These are phyloP conservation scores for Columba janthina DNA, from an alignment of 2,113 vertebrate genomes.

Conservation along the genomic window DNA sequence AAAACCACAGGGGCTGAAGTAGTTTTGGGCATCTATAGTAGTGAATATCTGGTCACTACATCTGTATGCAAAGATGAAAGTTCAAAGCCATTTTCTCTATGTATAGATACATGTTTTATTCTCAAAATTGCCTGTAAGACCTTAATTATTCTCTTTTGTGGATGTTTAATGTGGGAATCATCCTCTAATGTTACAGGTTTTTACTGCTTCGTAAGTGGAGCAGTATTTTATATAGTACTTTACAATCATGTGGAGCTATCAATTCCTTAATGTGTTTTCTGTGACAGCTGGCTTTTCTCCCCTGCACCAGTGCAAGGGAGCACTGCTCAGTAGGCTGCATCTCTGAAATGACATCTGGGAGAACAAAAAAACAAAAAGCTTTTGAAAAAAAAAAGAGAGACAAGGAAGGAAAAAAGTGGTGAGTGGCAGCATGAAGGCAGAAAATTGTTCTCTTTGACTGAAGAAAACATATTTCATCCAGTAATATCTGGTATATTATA, in stretches of 20 bases:
- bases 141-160: background rate
- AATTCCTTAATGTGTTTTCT: constrained; percentile 2
- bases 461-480: background rate
- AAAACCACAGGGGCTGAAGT: background rate
- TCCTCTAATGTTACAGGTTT: background rate
- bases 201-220: background rate
- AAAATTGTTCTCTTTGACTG: background rate
- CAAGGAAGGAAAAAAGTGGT: background rate
- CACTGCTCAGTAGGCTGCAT: background rate
- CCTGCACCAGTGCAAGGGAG: background rate
- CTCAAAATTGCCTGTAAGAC: background rate
- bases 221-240: background rate
- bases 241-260: background rate
- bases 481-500: background rate
- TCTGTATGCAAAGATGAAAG: background rate
- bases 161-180: background rate
- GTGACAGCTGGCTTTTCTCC: background rate
- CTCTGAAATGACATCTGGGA: background rate
- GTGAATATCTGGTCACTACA: background rate
- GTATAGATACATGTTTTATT: background rate
- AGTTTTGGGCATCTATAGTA: background rate
- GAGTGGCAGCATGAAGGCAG: background rate
- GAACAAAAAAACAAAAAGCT: background rate
- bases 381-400: background rate
- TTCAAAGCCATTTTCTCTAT: background rate